A percentile compares a stretch with the other conserved stretches of the same genome.
Evolutionary conservation across 2,888 invertebrate genomes (phyloP).

Genomic region (Hermaeophaga mercurialis): DNA sequence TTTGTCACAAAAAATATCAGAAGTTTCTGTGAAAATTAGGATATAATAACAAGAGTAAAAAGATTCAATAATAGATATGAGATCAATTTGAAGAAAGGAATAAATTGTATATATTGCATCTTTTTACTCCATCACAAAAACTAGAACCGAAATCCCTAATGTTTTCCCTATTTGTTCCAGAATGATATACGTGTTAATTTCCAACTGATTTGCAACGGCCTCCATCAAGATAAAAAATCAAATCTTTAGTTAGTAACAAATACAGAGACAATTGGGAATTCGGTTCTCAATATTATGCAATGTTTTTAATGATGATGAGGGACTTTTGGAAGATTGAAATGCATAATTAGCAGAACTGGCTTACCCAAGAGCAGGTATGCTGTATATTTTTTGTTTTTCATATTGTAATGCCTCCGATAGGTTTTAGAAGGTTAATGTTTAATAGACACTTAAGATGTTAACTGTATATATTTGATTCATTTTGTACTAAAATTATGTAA

Average conservation of each 20-base stretch:
- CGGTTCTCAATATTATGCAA: constrained; percentile 51
- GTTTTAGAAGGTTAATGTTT: constrained; percentile 1
- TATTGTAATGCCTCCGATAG: constrained; percentile 3
- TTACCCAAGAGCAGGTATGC: constrained; percentile 33
- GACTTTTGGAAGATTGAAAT: constrained; percentile 25
- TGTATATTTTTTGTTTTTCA: constrained; percentile 27
- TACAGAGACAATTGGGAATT: constrained; percentile 47
- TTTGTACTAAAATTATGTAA: neutral
- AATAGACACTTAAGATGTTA: neutral
- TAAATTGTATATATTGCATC: neutral
- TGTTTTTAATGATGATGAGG: constrained; percentile 23
- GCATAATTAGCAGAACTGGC: constrained; percentile 44
- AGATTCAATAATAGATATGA: too few species aligned
- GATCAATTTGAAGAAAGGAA: too few species aligned
- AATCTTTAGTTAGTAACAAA: constrained; percentile 35
- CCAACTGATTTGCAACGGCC: constrained; percentile 57
- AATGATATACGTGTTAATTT: constrained; percentile 69
- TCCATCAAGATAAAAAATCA: constrained; percentile 31
- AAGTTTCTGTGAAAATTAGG: too few species aligned
- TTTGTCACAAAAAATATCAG: too few species aligned
- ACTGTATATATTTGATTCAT: neutral
- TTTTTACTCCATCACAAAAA: constrained; percentile 22
- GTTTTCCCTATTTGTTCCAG: constrained; percentile 60
- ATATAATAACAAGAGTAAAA: too few species aligned
- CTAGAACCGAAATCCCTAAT: constrained; percentile 54